A percentile compares a stretch with the other conserved stretches of the same genome.
Conservation (phyloP, 2,888 invertebrate species). For the Omphaloscelis lunosa region DNA sequence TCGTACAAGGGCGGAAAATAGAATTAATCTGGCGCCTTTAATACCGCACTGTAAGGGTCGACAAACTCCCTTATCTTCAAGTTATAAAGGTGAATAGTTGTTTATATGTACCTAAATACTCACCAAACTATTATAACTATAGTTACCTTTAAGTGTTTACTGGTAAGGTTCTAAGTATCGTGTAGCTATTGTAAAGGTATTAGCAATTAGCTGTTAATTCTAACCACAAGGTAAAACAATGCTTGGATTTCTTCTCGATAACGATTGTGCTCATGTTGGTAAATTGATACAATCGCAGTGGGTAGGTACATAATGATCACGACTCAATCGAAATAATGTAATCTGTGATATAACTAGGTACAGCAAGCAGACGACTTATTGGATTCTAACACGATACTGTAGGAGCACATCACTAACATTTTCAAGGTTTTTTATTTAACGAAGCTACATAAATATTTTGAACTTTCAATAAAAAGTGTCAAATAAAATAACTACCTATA, state of each 20-base stretch:
- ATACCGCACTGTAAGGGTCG: constrained; percentile 6
- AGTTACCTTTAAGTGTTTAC: not conserved
- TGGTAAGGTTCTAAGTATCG: not conserved
- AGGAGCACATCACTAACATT: not conserved
- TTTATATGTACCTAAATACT: not conserved
- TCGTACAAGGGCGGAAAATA: not conserved
- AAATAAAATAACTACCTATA: not conserved
- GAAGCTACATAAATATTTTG: not conserved
- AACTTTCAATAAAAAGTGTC: not conserved
- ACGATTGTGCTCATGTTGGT: not conserved
- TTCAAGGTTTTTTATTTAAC: not conserved
- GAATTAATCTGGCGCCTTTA: constrained; percentile 15
- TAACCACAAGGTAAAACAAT: constrained; percentile 42
- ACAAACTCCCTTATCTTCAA: constrained; percentile 28
- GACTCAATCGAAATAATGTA: not conserved
- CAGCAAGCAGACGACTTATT: not conserved
- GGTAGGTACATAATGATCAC: not conserved
- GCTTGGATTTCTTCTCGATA: constrained; percentile 30
- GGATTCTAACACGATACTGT: not conserved
- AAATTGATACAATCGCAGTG: not conserved
- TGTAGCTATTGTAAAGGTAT: not conserved
- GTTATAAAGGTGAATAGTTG: constrained; percentile 8
- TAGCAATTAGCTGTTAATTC: constrained; percentile 26
- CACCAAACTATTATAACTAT: not conserved
- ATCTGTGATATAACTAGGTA: not conserved